Evolutionary conservation across 2,888 invertebrate genomes (phyloP).

Genomic region (Agelastica alni): DNA sequence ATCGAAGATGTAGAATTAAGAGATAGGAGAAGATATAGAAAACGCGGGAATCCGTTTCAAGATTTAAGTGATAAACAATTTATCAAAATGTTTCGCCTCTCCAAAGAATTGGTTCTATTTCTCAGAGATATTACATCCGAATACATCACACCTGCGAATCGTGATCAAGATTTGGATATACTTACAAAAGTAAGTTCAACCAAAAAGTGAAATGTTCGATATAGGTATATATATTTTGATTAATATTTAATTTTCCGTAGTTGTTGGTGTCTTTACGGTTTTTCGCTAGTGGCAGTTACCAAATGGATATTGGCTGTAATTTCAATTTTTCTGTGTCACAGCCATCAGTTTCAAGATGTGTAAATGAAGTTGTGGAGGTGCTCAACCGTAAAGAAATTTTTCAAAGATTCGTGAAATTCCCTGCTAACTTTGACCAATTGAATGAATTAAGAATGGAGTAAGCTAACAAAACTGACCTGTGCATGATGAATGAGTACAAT

Average conservation of each 20-base stretch:
- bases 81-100: conserved; percentile 7
- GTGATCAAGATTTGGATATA: no score
- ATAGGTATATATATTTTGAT: no score
- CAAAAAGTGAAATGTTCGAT: no score
- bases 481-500: conserved; percentile 8
- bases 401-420: conserved; percentile 24
- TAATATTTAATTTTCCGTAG: conserved; percentile 15
- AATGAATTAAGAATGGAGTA: no score
- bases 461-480: no score
- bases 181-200: no score
- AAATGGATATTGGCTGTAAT: conserved; percentile 24
- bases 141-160: conserved; percentile 11
- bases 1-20: conserved; percentile 12
- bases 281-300: conserved; percentile 30
- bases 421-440: conserved; percentile 24
- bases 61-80: conserved; percentile 13
- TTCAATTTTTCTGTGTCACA: conserved; percentile 25
- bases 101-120: conserved; percentile 13
- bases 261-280: conserved; percentile 23
- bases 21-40: conserved; percentile 3
- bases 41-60: conserved; percentile 2
- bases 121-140: conserved; percentile 5
- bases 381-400: conserved; percentile 18
- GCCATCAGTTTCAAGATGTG: conserved; percentile 26
- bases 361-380: conserved; percentile 21